These are phyloP conservation scores for Aromia moschata DNA, from an alignment of 2,888 invertebrate genomes.

Conservation along the genomic window DNA sequence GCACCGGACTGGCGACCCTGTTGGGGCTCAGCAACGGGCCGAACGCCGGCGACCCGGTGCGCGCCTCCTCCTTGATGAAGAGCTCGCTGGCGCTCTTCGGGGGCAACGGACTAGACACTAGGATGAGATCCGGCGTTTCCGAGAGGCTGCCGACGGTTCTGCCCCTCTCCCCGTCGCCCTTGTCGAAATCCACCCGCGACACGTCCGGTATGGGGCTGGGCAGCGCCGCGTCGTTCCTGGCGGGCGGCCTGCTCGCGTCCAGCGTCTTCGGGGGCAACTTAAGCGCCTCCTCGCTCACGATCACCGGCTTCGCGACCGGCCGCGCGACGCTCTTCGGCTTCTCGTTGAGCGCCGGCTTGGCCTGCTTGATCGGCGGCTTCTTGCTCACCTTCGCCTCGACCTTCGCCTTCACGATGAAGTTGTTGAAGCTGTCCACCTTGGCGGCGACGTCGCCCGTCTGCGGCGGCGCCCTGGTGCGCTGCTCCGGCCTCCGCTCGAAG, in stretches of 20 bases:
- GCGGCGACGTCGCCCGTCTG: constrained; percentile 72
- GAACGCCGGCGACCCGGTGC: constrained; percentile 12
- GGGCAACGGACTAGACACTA: constrained; percentile 57
- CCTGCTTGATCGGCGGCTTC: constrained; percentile 61
- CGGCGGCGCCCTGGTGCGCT: constrained; percentile 64
- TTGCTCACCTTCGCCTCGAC: constrained; percentile 42
- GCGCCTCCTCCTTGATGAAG: constrained; percentile 46
- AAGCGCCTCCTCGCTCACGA: constrained; percentile 35
- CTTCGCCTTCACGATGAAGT: constrained; percentile 69
- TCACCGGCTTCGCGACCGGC: constrained; percentile 38
- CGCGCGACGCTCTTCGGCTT: constrained; percentile 42
- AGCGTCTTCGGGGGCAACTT: constrained; percentile 29
- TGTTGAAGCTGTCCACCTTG: constrained; percentile 72
- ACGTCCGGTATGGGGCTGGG: constrained; percentile 60
- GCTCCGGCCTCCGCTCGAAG: constrained; percentile 77
- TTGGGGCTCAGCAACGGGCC: constrained; percentile 36
- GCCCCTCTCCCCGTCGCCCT: constrained; percentile 36
- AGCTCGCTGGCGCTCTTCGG: constrained; percentile 42
- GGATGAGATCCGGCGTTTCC: constrained; percentile 65
- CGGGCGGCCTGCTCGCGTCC: constrained; percentile 38
- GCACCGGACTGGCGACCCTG: constrained; percentile 21
- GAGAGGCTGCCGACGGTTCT: constrained; percentile 49
- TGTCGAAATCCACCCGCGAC: constrained; percentile 49
- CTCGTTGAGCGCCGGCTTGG: constrained; percentile 63
- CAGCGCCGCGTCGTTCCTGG: constrained; percentile 39